Percentiles rank a stretch among this genome's conserved stretches.
Evolutionary conservation across 2,113 vertebrate species (phyloP).

Genomic region (Apodemus sylvaticus): DNA sequence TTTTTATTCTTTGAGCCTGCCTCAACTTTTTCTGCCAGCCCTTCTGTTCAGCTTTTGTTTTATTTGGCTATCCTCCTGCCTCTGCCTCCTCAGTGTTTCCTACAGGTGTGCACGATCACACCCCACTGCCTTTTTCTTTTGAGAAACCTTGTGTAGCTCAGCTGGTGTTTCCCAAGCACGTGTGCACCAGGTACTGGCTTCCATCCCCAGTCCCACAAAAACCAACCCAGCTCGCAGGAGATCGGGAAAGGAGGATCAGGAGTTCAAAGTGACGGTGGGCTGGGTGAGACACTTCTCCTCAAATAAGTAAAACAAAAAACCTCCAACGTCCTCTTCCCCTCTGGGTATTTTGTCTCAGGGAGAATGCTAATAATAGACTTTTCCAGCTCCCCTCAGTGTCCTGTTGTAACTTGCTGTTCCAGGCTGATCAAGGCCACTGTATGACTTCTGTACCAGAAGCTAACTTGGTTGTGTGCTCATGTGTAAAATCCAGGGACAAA

Average conservation of each 20-base stretch:
- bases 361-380: background rate
- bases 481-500: constrained; percentile 42
- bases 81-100: background rate
- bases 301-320: background rate
- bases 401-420: background rate
- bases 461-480: constrained; percentile 5
- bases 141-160: background rate
- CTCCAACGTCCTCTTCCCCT: background rate
- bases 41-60: background rate
- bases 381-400: background rate
- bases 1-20: background rate
- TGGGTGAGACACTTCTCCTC: background rate
- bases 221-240: background rate
- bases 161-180: background rate
- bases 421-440: background rate
- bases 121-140: background rate
- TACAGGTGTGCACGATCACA: background rate
- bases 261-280: background rate
- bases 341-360: background rate
- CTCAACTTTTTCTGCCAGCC: background rate
- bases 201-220: background rate
- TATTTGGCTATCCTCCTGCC: background rate
- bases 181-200: background rate
- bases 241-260: background rate
- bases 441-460: background rate